A percentile compares a stretch with the other conserved stretches of the same genome.
Evolutionary conservation across 2,113 vertebrate species (phyloP).

Genomic region (Marmota flaviventris): DNA sequence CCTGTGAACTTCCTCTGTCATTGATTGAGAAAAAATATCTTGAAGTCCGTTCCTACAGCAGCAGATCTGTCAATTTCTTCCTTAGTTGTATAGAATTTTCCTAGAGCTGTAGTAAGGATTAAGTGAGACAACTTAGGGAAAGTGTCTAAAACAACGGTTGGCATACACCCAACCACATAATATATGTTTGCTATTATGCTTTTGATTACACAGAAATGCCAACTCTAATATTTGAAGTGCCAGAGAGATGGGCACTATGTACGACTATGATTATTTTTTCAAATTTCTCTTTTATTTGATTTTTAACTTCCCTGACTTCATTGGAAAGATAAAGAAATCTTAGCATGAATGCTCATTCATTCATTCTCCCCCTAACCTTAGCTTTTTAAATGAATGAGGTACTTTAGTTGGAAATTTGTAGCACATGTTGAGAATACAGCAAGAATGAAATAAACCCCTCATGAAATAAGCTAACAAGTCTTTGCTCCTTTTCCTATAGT

Average conservation of each 20-base stretch:
- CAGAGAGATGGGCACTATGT: background rate
- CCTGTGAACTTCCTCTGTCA: background rate
- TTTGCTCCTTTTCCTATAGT: background rate
- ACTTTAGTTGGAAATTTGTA: background rate
- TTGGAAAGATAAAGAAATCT: background rate
- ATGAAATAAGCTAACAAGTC: background rate
- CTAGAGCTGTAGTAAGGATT: background rate
- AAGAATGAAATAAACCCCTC: background rate
- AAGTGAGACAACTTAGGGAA: background rate
- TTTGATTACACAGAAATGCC: constrained; percentile 13
- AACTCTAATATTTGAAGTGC: background rate
- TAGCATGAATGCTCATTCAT: background rate
- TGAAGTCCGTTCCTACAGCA: background rate
- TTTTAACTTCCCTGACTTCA: background rate
- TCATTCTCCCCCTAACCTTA: background rate
- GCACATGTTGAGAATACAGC: background rate
- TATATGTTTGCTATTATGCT: background rate
- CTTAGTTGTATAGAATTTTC: background rate
- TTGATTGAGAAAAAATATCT: background rate
- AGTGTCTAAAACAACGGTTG: background rate
- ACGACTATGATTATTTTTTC: background rate
- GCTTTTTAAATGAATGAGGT: constrained; percentile 2
- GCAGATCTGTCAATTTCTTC: background rate
- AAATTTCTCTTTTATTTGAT: background rate
- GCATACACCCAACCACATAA: background rate